A percentile compares a stretch with the other conserved stretches of the same genome.
Conservation (phyloP, 2,113 vertebrate genomes). For the Ophthalmolycus amberensis region DNA sequence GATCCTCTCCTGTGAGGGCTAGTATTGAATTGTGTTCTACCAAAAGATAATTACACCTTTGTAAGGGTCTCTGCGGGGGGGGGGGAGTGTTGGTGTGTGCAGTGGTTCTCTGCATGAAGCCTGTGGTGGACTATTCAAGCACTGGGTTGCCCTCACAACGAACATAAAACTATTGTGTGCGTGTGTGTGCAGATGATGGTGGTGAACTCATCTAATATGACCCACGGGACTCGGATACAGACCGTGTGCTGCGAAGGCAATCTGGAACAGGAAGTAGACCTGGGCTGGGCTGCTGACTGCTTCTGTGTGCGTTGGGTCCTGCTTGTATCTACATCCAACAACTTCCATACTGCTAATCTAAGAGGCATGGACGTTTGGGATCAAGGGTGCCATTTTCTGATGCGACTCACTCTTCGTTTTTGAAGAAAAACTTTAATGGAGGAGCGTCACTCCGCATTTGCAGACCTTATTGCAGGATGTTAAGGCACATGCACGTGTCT, state of each 20-base stretch:
- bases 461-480: constrained; percentile 5
- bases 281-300: constrained; percentile 37
- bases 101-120: constrained; percentile 27
- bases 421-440: constrained; percentile 61
- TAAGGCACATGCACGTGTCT: not conserved
- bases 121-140: constrained; percentile 49
- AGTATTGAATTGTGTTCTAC: constrained; percentile 57
- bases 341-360: constrained; percentile 7
- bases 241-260: constrained; percentile 45
- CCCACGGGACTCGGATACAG: constrained; percentile 38
- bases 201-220: constrained; percentile 42
- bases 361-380: constrained; percentile 22
- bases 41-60: constrained; percentile 64
- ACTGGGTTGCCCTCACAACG: constrained; percentile 17
- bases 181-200: constrained; percentile 17
- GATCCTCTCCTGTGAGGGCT: constrained; percentile 40
- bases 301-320: constrained; percentile 22
- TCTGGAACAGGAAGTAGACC: constrained; percentile 54
- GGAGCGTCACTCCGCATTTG: constrained; percentile 19
- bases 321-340: constrained; percentile 56
- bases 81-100: constrained; percentile 28
- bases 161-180: constrained; percentile 27
- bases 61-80: too few species aligned
- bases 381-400: constrained; percentile 24
- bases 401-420: constrained; percentile 28